Conservation (phyloP, 2,797 vertebrate genomes). For the Ceyx erithaca region DNA sequence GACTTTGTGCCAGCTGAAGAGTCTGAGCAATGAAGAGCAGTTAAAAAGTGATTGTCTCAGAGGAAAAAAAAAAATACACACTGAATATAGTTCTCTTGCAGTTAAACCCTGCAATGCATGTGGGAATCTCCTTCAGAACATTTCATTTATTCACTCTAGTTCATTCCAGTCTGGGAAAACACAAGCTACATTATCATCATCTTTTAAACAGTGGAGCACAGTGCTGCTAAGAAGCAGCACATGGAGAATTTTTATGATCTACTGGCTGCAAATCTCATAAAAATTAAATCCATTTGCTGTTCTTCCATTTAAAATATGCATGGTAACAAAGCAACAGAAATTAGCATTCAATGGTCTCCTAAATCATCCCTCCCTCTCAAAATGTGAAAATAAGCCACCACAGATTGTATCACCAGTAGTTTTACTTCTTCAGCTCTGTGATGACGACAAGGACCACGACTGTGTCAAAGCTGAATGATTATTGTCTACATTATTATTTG, state of each 20-base stretch:
- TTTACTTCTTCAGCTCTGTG: neutral
- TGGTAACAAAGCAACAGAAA: constrained; percentile 39
- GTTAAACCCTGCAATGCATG: neutral
- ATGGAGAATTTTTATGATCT: neutral
- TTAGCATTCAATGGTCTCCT: constrained; percentile 4
- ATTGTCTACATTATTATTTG: neutral
- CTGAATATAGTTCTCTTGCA: neutral
- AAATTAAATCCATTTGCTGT: constrained; percentile 47
- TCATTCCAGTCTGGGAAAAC: neutral
- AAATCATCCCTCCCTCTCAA: neutral
- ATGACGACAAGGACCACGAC: neutral
- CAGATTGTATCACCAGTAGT: neutral
- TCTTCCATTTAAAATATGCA: constrained; percentile 20
- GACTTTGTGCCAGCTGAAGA: neutral
- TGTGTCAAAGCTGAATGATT: neutral
- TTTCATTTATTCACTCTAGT: neutral
- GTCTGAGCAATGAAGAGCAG: neutral
- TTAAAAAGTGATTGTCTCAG: neutral
- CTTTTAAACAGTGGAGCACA: neutral
- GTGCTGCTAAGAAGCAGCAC: neutral
- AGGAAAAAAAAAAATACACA: neutral
- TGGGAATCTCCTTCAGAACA: neutral
- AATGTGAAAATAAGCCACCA: neutral
- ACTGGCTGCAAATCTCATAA: neutral
- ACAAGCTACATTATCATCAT: neutral